A percentile compares a stretch with the other conserved stretches of the same genome.
Conservation (phyloP, 2,888 invertebrate genomes). For the Nymphalis urticae region DNA sequence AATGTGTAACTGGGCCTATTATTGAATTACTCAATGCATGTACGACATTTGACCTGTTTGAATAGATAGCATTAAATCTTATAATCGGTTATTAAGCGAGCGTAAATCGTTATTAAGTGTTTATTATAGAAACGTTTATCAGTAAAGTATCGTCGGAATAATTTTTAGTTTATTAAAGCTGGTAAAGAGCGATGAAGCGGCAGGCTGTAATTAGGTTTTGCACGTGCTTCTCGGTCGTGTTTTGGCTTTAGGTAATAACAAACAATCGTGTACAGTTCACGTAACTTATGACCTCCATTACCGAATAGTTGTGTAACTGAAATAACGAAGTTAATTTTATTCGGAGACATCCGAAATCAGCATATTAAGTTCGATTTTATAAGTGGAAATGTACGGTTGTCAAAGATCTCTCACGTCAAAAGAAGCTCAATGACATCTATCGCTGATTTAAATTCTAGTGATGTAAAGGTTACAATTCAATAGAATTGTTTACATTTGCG, state of each 20-base stretch:
- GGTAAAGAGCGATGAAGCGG: conserved; percentile 48
- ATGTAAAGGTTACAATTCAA: no score
- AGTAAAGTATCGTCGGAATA: conserved; percentile 33
- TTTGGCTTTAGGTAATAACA: conserved; percentile 49
- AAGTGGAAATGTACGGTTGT: not conserved
- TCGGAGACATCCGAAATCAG: conserved; percentile 27
- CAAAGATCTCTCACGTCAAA: not conserved
- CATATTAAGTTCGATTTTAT: conserved; percentile 9
- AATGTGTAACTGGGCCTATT: conserved; percentile 39
- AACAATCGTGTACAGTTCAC: conserved; percentile 51
- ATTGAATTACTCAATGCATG: conserved; percentile 38
- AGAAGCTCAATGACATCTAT: no score
- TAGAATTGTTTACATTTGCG: no score
- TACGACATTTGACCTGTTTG: conserved; percentile 36
- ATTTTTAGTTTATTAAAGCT: conserved; percentile 42
- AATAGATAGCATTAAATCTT: conserved; percentile 34
- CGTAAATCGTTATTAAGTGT: conserved; percentile 26
- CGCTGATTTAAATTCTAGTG: no score
- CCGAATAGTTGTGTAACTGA: conserved; percentile 37
- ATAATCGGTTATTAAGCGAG: conserved; percentile 32
- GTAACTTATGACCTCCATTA: conserved; percentile 65
- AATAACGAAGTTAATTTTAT: conserved; percentile 35
- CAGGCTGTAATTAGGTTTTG: conserved; percentile 50
- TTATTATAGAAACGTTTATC: conserved; percentile 21
- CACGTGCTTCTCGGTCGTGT: conserved; percentile 48